Percentiles rank a stretch among this genome's conserved stretches.
These are phyloP conservation scores for Cyaniris semiargus DNA, from an alignment of 2,888 invertebrate genomes.

Conservation along the genomic window DNA sequence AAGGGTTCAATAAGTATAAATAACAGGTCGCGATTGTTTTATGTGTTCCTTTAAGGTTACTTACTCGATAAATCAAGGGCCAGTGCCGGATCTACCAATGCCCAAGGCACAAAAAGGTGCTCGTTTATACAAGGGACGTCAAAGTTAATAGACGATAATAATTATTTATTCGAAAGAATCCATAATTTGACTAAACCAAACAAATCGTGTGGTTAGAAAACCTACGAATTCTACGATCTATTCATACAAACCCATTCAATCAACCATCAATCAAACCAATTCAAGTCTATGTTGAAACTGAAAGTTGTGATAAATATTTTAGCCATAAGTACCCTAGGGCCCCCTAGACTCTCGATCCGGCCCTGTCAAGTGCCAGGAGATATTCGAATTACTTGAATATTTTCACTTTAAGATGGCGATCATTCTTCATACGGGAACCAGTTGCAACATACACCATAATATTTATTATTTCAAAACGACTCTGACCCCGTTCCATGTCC, in stretches of 20 bases:
- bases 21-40: slow-evolving; percentile 35
- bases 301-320: too few species aligned
- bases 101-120: too few species aligned
- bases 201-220: too few species aligned
- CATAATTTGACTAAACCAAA: too few species aligned
- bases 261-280: too few species aligned
- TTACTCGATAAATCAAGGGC: slow-evolving; percentile 44
- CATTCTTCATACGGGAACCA: slow-evolving; percentile 61
- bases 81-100: slow-evolving; percentile 39
- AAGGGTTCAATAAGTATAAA: slow-evolving; percentile 30
- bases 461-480: slow-evolving; percentile 63
- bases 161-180: too few species aligned
- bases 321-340: too few species aligned
- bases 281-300: too few species aligned
- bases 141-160: too few species aligned
- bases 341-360: background rate
- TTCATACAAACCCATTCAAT: too few species aligned
- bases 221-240: too few species aligned
- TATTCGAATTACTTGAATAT: slow-evolving; percentile 57
- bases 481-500: slow-evolving; percentile 51
- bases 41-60: slow-evolving; percentile 37
- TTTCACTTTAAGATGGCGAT: slow-evolving; percentile 57
- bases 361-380: slow-evolving; percentile 47
- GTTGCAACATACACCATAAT: slow-evolving; percentile 51
- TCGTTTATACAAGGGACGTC: too few species aligned